A percentile compares a stretch with the other conserved stretches of the same genome.
Conservation (phyloP, 92 coral and sea anemone genomes). For the Nematostella vectensis region DNA sequence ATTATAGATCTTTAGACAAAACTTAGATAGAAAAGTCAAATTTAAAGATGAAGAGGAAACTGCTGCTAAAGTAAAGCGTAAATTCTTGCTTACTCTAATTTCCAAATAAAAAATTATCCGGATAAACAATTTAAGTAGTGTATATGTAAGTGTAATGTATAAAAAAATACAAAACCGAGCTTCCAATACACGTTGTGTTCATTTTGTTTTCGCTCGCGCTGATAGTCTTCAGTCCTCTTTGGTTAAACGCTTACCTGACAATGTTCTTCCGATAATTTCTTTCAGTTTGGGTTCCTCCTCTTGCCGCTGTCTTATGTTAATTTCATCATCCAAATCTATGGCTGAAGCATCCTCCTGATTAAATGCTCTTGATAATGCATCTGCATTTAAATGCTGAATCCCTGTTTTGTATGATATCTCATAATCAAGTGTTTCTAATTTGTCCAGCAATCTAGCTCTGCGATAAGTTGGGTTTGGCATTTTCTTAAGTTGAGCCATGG, state of each 20-base stretch:
- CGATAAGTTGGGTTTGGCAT: constrained; percentile 2
- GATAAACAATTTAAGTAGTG: too few species aligned
- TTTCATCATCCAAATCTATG: constrained; percentile 1
- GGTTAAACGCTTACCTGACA: neutral
- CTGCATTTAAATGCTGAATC: constrained; percentile 5
- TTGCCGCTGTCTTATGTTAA: constrained; percentile 1
- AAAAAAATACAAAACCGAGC: too few species aligned
- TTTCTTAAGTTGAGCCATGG: neutral
- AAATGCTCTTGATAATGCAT: constrained; percentile 18
- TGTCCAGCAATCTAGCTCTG: constrained; percentile 7
- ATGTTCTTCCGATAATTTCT: neutral
- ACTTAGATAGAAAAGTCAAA: too few species aligned
- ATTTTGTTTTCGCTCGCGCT: too few species aligned
- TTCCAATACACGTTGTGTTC: too few species aligned
- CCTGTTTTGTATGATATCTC: constrained; percentile 1
- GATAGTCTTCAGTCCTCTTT: too few species aligned
- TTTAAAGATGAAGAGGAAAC: too few species aligned
- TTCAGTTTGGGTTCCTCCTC: neutral
- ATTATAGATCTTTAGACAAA: too few species aligned
- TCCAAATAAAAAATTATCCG: too few species aligned
- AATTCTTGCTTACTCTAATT: too few species aligned
- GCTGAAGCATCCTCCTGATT: constrained; percentile 4
- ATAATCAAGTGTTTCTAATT: constrained; percentile 2
- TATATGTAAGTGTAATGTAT: too few species aligned
- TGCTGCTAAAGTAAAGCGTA: too few species aligned